Percentiles rank a stretch among this genome's conserved stretches.
phyloP scores from a whole-genome alignment of 2,888 invertebrate species.

The Vanessa cardui region DNA sequence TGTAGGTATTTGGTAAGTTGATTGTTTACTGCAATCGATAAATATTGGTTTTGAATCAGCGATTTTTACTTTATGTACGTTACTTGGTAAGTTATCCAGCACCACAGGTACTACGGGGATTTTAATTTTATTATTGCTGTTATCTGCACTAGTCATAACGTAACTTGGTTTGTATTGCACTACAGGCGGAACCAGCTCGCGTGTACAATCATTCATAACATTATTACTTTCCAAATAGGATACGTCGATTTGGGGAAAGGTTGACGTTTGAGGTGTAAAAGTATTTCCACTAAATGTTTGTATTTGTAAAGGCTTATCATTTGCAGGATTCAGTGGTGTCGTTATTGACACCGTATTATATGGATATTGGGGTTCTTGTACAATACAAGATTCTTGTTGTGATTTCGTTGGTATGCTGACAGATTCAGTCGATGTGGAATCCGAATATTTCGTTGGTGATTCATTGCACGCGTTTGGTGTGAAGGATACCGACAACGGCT shows the following conservation, averaged over 20 bases:
- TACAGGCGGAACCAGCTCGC: neutral
- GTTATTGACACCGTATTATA: constrained; percentile 3
- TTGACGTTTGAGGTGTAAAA: constrained; percentile 1
- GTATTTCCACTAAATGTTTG: constrained; percentile 1
- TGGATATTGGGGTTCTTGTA: neutral
- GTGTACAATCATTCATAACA: neutral
- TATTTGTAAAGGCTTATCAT: constrained; percentile 2
- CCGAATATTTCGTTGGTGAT: neutral
- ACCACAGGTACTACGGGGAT: neutral
- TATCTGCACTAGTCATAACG: neutral
- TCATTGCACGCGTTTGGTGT: constrained; percentile 3
- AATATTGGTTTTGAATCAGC: constrained; percentile 2
- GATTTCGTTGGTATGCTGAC: neutral
- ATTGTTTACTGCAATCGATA: constrained; percentile 14
- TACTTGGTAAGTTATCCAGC: neutral
- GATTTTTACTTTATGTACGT: constrained; percentile 3
- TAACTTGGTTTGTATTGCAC: neutral
- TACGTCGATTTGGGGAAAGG: constrained; percentile 4
- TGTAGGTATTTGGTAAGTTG: neutral
- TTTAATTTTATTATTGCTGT: constrained; percentile 3
- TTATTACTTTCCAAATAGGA: constrained; percentile 1
- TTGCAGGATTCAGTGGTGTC: neutral
- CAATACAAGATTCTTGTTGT: neutral
- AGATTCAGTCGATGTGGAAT: neutral
- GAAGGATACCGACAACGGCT: constrained; percentile 11